These are phyloP conservation scores for human DNA, from an alignment of 2,113 vertebrate genomes.

Conservation along the genomic window DNA sequence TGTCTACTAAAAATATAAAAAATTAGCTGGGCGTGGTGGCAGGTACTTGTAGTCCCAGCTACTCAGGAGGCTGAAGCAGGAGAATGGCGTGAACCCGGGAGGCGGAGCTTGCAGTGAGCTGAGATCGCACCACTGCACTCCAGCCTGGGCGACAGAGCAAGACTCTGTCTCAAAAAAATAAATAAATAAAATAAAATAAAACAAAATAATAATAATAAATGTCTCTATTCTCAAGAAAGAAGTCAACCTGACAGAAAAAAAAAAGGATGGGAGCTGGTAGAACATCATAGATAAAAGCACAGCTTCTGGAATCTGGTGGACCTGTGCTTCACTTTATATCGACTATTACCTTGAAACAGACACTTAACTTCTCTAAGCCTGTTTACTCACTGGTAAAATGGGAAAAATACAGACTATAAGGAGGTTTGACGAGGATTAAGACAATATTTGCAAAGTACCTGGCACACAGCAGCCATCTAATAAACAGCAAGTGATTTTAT, in stretches of 20 bases:
- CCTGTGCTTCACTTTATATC: neutral
- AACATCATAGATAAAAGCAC: neutral
- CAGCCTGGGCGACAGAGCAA: no score
- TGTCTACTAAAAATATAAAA: no score
- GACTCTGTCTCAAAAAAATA: no score
- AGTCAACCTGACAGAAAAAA: neutral
- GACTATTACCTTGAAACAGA: neutral
- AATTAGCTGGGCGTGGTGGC: no score
- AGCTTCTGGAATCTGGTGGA: neutral
- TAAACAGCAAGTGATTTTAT: neutral
- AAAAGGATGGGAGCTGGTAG: neutral
- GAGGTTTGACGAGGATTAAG: neutral
- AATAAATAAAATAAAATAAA: no score
- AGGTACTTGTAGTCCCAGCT: no score
- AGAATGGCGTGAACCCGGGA: no score
- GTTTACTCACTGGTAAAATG: neutral
- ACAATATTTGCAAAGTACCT: neutral
- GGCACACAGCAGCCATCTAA: neutral
- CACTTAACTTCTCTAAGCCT: neutral
- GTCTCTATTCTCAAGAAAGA: neutral
- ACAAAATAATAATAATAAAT: neutral
- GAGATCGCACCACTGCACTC: no score
- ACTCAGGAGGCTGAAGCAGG: no score
- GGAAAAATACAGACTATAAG: neutral
- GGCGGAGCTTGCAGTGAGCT: no score